A percentile compares a stretch with the other conserved stretches of the same genome.
Evolutionary conservation across 2,797 vertebrate species (phyloP).

Genomic region (Myiothlypis chrysogaster): DNA sequence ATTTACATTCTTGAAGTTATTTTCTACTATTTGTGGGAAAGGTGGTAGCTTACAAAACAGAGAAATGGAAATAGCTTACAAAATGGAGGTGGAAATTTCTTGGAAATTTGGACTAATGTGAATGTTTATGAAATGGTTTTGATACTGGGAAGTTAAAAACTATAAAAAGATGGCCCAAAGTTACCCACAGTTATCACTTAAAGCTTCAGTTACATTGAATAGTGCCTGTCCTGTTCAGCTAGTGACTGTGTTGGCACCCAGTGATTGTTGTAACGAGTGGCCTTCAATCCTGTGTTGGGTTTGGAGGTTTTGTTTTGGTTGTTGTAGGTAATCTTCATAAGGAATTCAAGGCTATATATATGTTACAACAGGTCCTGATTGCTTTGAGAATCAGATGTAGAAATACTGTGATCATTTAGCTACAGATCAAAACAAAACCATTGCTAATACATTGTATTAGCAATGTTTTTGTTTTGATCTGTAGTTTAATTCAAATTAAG

Average conservation of each 20-base stretch:
- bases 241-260: background rate
- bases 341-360: background rate
- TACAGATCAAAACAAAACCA: background rate
- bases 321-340: background rate
- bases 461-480: background rate
- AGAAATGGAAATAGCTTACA: background rate
- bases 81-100: background rate
- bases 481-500: background rate
- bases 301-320: background rate
- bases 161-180: background rate
- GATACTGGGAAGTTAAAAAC: background rate
- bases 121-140: background rate
- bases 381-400: background rate
- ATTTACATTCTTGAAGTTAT: background rate
- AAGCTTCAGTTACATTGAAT: background rate
- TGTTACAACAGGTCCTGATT: background rate
- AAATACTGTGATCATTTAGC: background rate
- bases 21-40: background rate
- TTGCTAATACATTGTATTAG: background rate
- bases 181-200: background rate
- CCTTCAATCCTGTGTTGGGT: background rate
- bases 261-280: background rate
- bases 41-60: background rate
- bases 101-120: background rate
- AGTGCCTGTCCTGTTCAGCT: background rate